phyloP scores from a whole-genome alignment of 2,113 vertebrate species.

The Heptranchias perlo region DNA sequence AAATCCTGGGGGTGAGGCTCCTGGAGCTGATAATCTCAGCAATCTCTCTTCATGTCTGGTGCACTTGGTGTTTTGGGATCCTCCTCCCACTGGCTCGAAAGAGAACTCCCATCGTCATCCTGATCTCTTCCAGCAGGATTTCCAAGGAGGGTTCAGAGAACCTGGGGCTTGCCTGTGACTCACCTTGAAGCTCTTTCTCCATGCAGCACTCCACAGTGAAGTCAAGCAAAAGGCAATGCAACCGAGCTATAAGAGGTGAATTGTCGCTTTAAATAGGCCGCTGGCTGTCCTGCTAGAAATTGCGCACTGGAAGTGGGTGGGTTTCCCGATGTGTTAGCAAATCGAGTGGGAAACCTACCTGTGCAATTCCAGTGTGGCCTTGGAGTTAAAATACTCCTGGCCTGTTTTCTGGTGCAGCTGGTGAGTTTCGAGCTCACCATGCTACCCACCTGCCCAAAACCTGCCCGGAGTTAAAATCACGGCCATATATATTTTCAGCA shows the following conservation, averaged over 20 bases:
- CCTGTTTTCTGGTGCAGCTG: constrained; percentile 16
- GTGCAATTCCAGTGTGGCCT: neutral
- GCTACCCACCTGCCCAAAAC: neutral
- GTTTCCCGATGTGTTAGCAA: neutral
- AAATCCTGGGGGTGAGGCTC: too few species aligned
- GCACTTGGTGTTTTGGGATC: too few species aligned
- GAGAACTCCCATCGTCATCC: too few species aligned
- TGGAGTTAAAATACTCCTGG: neutral
- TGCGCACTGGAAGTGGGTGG: too few species aligned
- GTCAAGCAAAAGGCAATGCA: neutral
- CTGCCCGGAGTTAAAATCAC: neutral
- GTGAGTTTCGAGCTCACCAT: neutral
- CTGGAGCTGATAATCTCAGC: too few species aligned
- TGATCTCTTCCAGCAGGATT: too few species aligned
- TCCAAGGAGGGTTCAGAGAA: too few species aligned
- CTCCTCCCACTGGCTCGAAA: too few species aligned
- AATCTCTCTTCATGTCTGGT: too few species aligned
- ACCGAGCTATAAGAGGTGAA: neutral
- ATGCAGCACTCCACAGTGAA: neutral
- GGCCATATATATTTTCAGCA: neutral
- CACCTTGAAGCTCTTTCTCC: too few species aligned
- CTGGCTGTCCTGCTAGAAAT: neutral
- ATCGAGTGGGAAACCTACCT: neutral
- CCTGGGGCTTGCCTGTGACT: too few species aligned
- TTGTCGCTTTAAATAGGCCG: neutral